Base-by-base conservation (phyloP, 2,888 invertebrate genomes). In the Melanargia galathea region DNA sequence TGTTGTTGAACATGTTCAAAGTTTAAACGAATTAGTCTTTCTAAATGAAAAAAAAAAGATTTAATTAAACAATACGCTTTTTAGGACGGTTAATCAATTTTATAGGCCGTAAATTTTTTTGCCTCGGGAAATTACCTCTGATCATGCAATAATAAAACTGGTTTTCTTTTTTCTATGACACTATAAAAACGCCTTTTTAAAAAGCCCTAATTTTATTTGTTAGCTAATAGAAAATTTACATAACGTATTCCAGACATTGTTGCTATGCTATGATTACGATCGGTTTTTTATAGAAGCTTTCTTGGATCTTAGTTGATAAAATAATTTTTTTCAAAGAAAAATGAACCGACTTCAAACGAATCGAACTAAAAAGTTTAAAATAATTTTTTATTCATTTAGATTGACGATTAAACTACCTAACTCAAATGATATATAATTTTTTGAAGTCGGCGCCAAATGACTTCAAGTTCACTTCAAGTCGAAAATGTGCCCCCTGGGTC, bases 51-150 rank as follows among this genome's bases (percentile, higher is more conserved):
- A 52, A 51, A 51, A 30, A 51, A 52, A 57, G 45, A 45, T 57
- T 66, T 40, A 54, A 58, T 66, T 63, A 66, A 61, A 61, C 20
- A 33, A 49, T 52, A 43, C 57, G 55, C 45, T 45, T 16, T 57
- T 30, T n/a, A 57, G 55, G 16, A 33, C 30, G 79, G 83, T 89
- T 86, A 84, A 83, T 89, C 89, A 87, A 84, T 87, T 87, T 89
- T 86, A 87, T 88, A 75, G 89, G 79, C 85, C 83, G 84, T 88
- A 86, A 88, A 89, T 87, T 87, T 82, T n/a, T 76, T 81, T 80
- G 79, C 76, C 74, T 77, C 79, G 82, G 87, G 85, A 87, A 89
- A 89, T 83, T 86, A 84, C 85, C 78, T 65, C 63, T 68, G 74
- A 75, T 77, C 89, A 89, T 88, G 89, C 89, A 83, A 89, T 81